These are phyloP conservation scores for Morelia viridis DNA, from an alignment of 2,797 vertebrate genomes.

Conservation along the genomic window DNA sequence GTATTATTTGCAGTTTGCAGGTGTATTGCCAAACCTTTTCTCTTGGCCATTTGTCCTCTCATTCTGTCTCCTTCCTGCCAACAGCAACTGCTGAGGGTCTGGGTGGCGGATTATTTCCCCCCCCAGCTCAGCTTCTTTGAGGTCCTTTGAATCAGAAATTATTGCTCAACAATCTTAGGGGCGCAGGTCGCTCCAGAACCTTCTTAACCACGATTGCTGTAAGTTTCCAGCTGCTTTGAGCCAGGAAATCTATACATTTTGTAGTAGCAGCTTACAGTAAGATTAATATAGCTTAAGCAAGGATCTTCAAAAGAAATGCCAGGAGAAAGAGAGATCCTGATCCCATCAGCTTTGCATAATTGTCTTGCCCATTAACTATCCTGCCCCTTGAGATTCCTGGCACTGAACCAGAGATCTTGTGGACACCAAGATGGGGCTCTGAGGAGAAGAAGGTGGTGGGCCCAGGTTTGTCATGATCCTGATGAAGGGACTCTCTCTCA, in stretches of 20 bases:
- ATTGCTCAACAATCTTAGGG: background rate
- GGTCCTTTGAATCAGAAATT: background rate
- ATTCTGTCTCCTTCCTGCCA: background rate
- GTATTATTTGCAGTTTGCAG: background rate
- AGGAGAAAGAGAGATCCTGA: background rate
- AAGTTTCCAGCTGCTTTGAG: background rate
- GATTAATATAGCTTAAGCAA: background rate
- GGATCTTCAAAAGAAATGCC: background rate
- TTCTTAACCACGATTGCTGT: background rate
- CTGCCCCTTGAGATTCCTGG: background rate
- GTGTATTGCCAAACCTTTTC: background rate
- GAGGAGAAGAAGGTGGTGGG: background rate
- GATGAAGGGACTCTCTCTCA: background rate
- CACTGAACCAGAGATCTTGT: background rate
- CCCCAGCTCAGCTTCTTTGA: background rate
- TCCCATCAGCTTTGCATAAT: background rate
- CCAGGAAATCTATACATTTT: background rate
- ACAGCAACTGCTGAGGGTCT: background rate
- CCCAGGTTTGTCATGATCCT: background rate
- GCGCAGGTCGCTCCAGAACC: background rate
- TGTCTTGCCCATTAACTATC: background rate
- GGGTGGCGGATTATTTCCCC: background rate
- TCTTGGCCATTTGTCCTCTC: background rate
- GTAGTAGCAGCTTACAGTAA: background rate
- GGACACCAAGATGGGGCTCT: background rate